Base-by-base conservation (phyloP, 2,888 invertebrate species). In the Netelia inedita region DNA sequence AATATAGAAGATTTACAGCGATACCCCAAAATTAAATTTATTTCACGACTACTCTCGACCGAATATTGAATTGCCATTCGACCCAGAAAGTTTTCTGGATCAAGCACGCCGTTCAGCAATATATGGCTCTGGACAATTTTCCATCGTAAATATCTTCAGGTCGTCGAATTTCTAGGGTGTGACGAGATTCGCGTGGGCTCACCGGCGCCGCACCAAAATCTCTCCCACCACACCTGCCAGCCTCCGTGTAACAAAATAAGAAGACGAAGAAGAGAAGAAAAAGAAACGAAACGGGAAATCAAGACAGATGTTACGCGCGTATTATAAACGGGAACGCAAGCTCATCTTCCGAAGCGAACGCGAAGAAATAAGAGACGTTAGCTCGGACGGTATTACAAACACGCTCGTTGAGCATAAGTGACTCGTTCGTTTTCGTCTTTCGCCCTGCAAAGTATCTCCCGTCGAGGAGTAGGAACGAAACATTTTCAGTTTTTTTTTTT, bases 281-380 rank as follows among this genome's bases (percentile, higher is more conserved):
- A 53, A 35, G 23, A 71, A 43, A 23, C 53, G 35, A 61, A 10
- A 57, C 8, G 35, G 57, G 57, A 23, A 71, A 53, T 72, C n/a
- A 55, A 53, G 53, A 73, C 66, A 74, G 71, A 82, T 78, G 72
- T 84, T 78, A n/a, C 63, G 65, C 55, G 63, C 73, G 35, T 81
- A 78, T 84, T 73, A 82, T 79, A 85, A 82, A 85, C 82, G 85
- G 74, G 84, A 85, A 81, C 80, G 78, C 68, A 71, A 16, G 73
- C 69, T 71, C 78, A 53, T 76, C 65, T 71, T 79, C 63, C 65
- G 61, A 10, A 14, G 28, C 53, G 59, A 46, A 41, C 72, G 73
- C 63, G 69, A 81, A 69, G 81, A 85, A 85, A 85, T 79, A 85
- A 82, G 78, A 85, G 79, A 79, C 16, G 80, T 61, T 10, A 59